Evolutionary conservation across 2,113 vertebrate species (phyloP).

Genomic region (Gnathonemus echidnorhynchus): DNA sequence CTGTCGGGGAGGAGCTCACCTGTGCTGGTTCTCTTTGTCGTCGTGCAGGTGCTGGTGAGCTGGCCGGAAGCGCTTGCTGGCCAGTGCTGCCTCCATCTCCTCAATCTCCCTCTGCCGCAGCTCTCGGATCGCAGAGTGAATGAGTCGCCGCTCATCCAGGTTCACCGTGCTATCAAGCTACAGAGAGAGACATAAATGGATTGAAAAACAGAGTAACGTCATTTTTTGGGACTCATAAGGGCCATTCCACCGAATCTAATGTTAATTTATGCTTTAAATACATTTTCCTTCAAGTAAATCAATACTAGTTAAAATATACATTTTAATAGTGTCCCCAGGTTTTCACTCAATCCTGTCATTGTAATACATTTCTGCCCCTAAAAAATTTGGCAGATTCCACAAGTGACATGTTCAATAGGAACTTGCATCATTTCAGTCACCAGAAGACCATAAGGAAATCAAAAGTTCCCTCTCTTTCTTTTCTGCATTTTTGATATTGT

Average conservation of each 20-base stretch:
- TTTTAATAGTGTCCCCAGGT: background rate
- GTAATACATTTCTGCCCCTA: background rate
- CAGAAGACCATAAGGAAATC: background rate
- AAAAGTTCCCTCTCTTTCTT: background rate
- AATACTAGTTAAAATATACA: background rate
- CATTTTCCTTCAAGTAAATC: background rate
- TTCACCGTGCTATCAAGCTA: constrained; percentile 83
- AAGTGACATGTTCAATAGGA: background rate
- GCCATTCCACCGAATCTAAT: background rate
- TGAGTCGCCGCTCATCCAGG: constrained; percentile 80
- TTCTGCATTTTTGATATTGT: background rate
- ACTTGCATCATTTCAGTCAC: background rate
- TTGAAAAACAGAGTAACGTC: background rate
- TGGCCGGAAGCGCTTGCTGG: constrained; percentile 83
- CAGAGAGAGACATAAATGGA: background rate
- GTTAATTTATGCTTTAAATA: background rate
- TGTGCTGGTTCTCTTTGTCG: constrained; percentile 88
- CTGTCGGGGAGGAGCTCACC: constrained; percentile 53
- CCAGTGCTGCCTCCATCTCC: constrained; percentile 77
- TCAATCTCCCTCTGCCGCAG: constrained; percentile 82
- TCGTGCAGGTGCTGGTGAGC: constrained; percentile 67
- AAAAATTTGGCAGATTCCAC: background rate
- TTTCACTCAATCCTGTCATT: background rate
- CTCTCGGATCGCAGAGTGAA: constrained; percentile 84
- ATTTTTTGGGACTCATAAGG: background rate